Evolutionary conservation across 2,113 vertebrate genomes (phyloP), one percentile per base, ranked within the genome.

Genomic region (Mystacornis crossleyi): DNA sequence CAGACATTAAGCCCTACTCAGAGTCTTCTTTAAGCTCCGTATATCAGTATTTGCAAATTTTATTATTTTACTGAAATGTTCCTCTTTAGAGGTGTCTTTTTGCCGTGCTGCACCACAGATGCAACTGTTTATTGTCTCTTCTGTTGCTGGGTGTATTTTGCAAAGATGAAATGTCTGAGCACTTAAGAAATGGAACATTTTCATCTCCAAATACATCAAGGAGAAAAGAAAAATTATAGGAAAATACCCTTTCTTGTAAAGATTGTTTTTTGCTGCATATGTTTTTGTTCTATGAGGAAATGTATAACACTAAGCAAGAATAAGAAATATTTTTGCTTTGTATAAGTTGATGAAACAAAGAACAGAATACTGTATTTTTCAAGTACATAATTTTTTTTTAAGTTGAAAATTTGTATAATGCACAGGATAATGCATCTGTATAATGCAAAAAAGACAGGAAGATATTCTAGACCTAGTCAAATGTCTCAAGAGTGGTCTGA

Each of bases 391-490:
- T 16, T 70, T 58, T 55, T 40, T 78, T 72, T 51, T 3, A 57
- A 81, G 50, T 10, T 36, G n/a, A 81, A 89, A 81, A 72, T 83
- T 4, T 40, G 6, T 55, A 48, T 14, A 53, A 64, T 29, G 19
- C 33, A n/a, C 23, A 50, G 38, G 9, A 14, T 58, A 58, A 58
- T 58, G 57, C 23, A 58, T 58, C 36, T 58, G 15, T 36, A 36
- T 17, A 25, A 36, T 69, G 25, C 20, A 36, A 43, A 87, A 81
- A 47, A 79, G 33, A 77, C 33, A 43, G 16, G 34, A 81, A 79
- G 93, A 79, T 79, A 89, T 75, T 69, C 74, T 15, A 79, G 73
- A 81, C 93, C 86, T 38, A 33, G 36, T 14, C 65, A 91, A 90
- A 83, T 9, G 19, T 86, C 81, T 89, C 47, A 29, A 57, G 48